These are phyloP conservation scores for Spodoptera frugiperda DNA, from an alignment of 1,140 invertebrate genomes.

Conservation along the genomic window DNA sequence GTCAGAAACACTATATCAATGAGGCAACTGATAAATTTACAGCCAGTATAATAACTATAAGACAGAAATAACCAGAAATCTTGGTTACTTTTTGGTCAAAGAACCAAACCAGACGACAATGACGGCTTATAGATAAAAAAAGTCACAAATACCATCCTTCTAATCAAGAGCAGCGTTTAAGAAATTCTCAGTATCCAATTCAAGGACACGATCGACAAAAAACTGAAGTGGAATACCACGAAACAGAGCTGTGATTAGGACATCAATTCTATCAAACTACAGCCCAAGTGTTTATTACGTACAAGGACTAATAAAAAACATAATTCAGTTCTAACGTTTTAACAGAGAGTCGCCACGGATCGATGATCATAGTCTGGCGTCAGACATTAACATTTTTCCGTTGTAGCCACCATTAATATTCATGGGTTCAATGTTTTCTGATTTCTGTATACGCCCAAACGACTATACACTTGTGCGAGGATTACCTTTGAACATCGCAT, in stretches of 20 bases:
- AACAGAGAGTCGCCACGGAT: slow-evolving; percentile 28
- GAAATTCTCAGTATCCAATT: background rate
- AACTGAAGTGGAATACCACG: slow-evolving; percentile 11
- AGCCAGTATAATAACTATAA: no score
- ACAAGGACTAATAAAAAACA: background rate
- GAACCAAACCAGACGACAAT: no score
- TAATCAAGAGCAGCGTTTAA: no score
- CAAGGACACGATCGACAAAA: background rate
- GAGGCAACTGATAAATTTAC: no score
- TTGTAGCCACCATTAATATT: slow-evolving; percentile 48
- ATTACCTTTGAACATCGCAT: slow-evolving; percentile 20
- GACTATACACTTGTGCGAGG: background rate
- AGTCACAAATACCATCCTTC: no score
- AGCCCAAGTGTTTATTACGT: slow-evolving; percentile 10
- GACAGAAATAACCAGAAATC: no score
- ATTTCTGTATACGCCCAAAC: slow-evolving; percentile 32
- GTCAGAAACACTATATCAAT: no score
- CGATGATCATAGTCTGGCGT: slow-evolving; percentile 47
- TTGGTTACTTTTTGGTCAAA: no score
- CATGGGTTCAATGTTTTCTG: slow-evolving; percentile 44
- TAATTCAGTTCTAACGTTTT: slow-evolving; percentile 9
- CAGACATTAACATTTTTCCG: slow-evolving; percentile 50
- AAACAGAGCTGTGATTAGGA: slow-evolving; percentile 8
- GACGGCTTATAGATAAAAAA: no score
- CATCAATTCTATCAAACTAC: background rate